Conservation (phyloP, 64 coral and sea anemone genomes). For the Trachythela sp. region DNA sequence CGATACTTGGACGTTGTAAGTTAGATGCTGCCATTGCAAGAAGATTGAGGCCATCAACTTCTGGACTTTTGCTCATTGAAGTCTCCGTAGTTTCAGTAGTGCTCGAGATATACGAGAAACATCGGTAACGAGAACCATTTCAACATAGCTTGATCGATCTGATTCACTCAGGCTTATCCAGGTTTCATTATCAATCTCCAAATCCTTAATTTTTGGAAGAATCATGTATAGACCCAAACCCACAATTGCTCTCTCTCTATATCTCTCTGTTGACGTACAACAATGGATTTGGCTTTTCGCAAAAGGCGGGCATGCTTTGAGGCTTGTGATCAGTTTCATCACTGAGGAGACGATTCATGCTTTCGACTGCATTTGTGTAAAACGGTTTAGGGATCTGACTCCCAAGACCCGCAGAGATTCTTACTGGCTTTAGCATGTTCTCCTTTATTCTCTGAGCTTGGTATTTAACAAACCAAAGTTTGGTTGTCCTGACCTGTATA, state of each 20-base stretch:
- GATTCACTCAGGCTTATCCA: background rate
- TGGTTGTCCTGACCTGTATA: background rate
- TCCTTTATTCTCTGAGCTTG: constrained; percentile 9
- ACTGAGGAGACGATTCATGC: constrained; percentile 20
- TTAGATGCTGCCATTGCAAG: too few species aligned
- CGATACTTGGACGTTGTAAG: too few species aligned
- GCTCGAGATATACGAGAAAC: too few species aligned
- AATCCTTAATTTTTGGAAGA: background rate
- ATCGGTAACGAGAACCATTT: background rate
- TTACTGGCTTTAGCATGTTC: constrained; percentile 2
- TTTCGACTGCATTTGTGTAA: constrained; percentile 7
- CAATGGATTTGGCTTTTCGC: background rate
- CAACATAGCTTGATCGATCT: background rate
- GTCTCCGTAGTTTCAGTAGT: too few species aligned
- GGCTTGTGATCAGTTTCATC: constrained; percentile 19
- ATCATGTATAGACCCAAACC: background rate
- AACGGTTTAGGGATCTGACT: background rate
- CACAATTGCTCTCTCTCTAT: background rate
- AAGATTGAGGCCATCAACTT: too few species aligned
- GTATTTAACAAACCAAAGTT: constrained; percentile 18
- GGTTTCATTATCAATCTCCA: background rate
- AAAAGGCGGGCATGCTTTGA: background rate
- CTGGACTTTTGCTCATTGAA: too few species aligned
- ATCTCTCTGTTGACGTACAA: background rate
- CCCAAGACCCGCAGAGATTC: constrained; percentile 13